These are phyloP conservation scores for Anguilla japonica DNA, from an alignment of 2,113 vertebrate species.

Conservation along the genomic window DNA sequence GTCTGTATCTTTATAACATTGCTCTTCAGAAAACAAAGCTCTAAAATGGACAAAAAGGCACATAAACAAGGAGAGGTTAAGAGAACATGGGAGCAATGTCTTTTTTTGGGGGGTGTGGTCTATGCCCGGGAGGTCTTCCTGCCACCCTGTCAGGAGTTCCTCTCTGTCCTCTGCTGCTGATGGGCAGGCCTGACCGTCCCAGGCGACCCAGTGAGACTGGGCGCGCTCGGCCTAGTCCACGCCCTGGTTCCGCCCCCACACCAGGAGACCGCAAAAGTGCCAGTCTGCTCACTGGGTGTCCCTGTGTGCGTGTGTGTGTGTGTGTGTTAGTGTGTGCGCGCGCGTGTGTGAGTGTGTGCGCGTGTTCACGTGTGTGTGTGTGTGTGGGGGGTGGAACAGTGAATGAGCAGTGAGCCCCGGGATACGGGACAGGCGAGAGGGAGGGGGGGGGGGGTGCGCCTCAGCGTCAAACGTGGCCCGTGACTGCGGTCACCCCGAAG, in stretches of 20 bases:
- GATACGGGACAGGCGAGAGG: neutral
- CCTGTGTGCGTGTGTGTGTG: slow-evolving; percentile 44
- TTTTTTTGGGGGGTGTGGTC: slow-evolving; percentile 16
- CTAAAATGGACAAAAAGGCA: slow-evolving; percentile 94
- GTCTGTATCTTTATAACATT: slow-evolving; percentile 33
- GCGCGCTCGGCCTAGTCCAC: neutral
- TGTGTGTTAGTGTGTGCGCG: slow-evolving; percentile 12
- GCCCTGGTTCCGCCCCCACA: slow-evolving; percentile 30
- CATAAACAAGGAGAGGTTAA: slow-evolving; percentile 89
- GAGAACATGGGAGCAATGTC: slow-evolving; percentile 44
- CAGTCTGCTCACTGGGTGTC: slow-evolving; percentile 41
- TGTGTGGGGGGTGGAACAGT: neutral
- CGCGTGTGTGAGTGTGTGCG: slow-evolving; percentile 63
- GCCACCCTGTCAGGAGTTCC: slow-evolving; percentile 39
- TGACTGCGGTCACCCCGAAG: slow-evolving; percentile 84
- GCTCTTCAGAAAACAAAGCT: slow-evolving; percentile 47
- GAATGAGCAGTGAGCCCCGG: neutral
- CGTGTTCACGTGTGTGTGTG: neutral
- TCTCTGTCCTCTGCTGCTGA: slow-evolving; percentile 37
- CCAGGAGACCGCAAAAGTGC: neutral
- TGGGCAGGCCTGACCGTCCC: slow-evolving; percentile 49
- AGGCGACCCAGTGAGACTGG: neutral
- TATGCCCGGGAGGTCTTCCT: slow-evolving; percentile 35
- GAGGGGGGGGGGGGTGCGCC: too few species aligned
- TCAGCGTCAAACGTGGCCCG: slow-evolving; percentile 81